Percentiles rank a stretch among this genome's conserved stretches.
Conservation (phyloP, 2,113 vertebrate species). For the Ailurus styani region DNA sequence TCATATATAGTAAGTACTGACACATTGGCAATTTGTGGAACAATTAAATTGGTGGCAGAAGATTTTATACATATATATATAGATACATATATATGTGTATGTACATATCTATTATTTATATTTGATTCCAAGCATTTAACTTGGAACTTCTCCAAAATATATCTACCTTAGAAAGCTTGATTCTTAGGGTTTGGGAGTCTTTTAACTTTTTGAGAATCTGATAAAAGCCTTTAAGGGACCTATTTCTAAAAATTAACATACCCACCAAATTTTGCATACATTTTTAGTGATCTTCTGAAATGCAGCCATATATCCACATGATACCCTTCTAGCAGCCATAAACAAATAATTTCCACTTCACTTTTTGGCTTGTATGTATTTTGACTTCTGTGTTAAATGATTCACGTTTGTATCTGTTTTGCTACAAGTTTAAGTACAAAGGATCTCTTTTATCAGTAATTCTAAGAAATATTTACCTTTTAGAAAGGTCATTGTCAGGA, state of each 20-base stretch:
- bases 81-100: background rate
- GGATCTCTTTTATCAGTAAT: conserved; percentile 9
- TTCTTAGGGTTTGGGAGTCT: background rate
- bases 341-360: background rate
- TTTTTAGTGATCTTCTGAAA: background rate
- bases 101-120: background rate
- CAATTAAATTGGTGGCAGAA: background rate
- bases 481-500: background rate
- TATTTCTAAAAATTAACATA: background rate
- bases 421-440: conserved; percentile 9
- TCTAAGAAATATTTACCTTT: background rate
- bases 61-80: background rate
- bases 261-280: background rate
- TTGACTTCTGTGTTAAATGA: background rate
- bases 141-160: background rate
- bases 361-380: background rate
- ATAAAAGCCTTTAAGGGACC: background rate
- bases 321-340: background rate
- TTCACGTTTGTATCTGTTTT: background rate
- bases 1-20: background rate
- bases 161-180: background rate
- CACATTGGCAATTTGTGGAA: background rate
- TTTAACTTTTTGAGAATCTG: background rate
- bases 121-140: background rate
- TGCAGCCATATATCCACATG: background rate